phyloP scores from a whole-genome alignment of 2,888 invertebrate genomes.

The Amblyjoppa fuscipennis region DNA sequence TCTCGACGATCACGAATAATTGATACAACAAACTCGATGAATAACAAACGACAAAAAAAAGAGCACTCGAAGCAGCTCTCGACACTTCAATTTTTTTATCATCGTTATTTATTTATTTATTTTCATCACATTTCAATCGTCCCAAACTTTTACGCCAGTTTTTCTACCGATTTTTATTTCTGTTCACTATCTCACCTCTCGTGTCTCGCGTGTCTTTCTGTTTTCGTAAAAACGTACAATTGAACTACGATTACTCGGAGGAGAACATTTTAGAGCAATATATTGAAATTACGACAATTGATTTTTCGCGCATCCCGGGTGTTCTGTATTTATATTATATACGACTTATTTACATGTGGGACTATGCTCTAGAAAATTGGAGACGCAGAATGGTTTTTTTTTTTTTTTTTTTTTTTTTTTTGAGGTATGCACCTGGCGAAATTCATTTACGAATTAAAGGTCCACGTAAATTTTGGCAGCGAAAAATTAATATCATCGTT shows the following conservation, averaged over 20 bases:
- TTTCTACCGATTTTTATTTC: constrained; percentile 11
- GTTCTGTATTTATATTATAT: not conserved
- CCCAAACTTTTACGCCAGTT: not conserved
- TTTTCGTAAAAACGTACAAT: constrained; percentile 10
- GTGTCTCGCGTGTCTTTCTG: not conserved
- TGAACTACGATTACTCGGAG: constrained; percentile 13
- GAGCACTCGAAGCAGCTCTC: not conserved
- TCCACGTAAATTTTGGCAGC: too few relatives aligned
- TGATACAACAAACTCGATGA: not conserved
- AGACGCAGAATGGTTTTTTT: too few relatives aligned
- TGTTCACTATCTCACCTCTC: not conserved
- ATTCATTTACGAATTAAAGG: too few relatives aligned
- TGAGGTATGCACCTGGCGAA: too few relatives aligned
- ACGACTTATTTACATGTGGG: constrained; percentile 36
- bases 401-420: too few relatives aligned
- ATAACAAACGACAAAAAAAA: not conserved
- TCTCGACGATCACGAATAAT: constrained; percentile 1
- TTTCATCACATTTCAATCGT: not conserved
- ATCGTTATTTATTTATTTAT: constrained; percentile 8
- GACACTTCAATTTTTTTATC: constrained; percentile 10
- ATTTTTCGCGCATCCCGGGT: not conserved
- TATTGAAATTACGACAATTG: too few relatives aligned
- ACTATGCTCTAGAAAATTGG: too few relatives aligned
- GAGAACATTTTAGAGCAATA: constrained; percentile 12
- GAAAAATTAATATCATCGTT: too few relatives aligned